phyloP scores from a whole-genome alignment of 1,140 invertebrate genomes.

The Brachionus asplanchnoidis region DNA sequence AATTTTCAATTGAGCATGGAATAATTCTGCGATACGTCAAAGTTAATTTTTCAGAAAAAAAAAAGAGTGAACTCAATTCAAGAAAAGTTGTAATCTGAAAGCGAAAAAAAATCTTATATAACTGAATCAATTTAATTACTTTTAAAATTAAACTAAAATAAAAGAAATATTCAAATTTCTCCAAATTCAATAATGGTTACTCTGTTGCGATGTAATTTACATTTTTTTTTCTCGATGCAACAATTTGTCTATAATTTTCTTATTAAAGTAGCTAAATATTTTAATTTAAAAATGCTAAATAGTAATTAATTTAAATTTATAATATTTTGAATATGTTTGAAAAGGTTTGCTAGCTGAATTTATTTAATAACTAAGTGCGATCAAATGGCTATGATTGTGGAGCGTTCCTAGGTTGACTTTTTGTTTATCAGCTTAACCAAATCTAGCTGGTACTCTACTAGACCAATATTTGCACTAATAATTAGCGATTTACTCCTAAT shows the following conservation, averaged over 20 bases:
- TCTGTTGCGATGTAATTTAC: not conserved
- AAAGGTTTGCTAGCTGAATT: not conserved
- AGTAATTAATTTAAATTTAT: constrained; percentile 7
- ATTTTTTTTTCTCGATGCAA: not conserved
- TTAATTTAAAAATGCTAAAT: not conserved
- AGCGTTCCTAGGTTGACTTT: not conserved
- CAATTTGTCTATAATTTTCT: not conserved
- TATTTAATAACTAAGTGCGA: not conserved
- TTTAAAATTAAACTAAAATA: not conserved
- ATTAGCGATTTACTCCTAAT: not conserved
- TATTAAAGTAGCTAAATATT: not conserved
- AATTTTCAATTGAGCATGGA: not conserved
- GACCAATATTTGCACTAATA: not conserved
- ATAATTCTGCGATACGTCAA: not conserved
- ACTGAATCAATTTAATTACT: not conserved
- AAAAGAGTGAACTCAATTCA: not conserved
- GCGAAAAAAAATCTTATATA: not conserved
- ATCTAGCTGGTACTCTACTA: not conserved
- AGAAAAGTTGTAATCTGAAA: not conserved
- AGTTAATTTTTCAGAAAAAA: not conserved
- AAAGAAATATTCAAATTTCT: constrained; percentile 1
- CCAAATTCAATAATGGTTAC: not conserved
- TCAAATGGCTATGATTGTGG: not conserved
- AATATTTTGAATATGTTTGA: not conserved
- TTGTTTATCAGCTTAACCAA: not conserved